phyloP scores from a whole-genome alignment of 2,113 vertebrate genomes.

The Scatophagus argus region DNA sequence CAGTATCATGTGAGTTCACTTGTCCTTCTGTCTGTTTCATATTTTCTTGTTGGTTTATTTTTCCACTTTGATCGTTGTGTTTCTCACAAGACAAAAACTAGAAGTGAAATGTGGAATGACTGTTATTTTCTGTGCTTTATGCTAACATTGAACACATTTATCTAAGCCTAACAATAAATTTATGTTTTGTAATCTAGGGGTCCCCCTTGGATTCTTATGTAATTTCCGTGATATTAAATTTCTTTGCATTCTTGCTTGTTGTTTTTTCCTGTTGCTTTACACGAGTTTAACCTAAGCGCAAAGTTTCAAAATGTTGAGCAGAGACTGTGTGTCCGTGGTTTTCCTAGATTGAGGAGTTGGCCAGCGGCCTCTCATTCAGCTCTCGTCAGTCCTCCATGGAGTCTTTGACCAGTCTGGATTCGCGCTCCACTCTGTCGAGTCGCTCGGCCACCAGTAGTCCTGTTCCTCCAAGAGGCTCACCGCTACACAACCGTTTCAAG shows the following conservation, averaged over 20 bases:
- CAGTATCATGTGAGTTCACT: constrained; percentile 93
- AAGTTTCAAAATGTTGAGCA: neutral
- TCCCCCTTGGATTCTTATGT: neutral
- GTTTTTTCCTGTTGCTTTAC: neutral
- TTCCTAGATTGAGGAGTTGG: constrained; percentile 92
- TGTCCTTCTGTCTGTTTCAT: neutral
- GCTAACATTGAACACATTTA: neutral
- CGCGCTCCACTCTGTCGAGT: constrained; percentile 84
- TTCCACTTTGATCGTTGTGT: neutral
- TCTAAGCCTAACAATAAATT: neutral
- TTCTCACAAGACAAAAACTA: neutral
- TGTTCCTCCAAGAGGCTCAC: constrained; percentile 81
- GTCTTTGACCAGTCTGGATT: constrained; percentile 78
- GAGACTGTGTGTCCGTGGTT: neutral
- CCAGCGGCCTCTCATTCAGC: constrained; percentile 86
- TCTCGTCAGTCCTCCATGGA: constrained; percentile 87
- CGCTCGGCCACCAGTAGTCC: constrained; percentile 85
- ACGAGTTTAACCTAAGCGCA: neutral
- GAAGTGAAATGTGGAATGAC: neutral
- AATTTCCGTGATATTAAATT: neutral
- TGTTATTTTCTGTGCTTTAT: neutral
- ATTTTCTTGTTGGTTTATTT: neutral
- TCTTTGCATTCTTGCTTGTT: neutral
- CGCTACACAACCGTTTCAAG: constrained; percentile 87
- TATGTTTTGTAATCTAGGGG: neutral